Evolutionary conservation across 2,797 vertebrate species (phyloP).

Genomic region (Cossypha caffra): DNA sequence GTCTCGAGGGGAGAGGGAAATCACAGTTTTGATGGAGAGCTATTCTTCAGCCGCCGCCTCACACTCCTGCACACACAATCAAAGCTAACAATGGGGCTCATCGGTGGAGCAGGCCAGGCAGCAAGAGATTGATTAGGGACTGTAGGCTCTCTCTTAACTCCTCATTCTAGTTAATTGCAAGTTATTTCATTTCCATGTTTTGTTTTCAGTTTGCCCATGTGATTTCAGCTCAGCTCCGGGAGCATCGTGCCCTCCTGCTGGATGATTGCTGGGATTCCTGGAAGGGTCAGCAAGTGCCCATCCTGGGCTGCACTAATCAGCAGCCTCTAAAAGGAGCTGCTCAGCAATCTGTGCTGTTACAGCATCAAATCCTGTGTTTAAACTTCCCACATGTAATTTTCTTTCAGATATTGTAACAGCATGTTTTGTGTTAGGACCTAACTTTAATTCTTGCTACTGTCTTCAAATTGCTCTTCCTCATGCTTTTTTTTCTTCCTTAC

Average conservation of each 20-base stretch:
- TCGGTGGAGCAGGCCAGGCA: conserved; percentile 19
- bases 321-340: neutral
- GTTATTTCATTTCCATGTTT: conserved; percentile 45
- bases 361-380: neutral
- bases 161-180: conserved; percentile 59
- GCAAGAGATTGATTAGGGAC: conserved; percentile 50
- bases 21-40: conserved; percentile 21
- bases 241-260: neutral
- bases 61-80: conserved; percentile 40
- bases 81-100: conserved; percentile 53
- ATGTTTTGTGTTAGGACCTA: neutral
- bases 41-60: neutral
- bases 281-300: neutral
- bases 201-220: neutral
- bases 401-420: neutral
- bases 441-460: neutral
- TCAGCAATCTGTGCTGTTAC: neutral
- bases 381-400: neutral
- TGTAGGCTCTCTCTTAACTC: conserved; percentile 16
- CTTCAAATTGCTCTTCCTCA: neutral
- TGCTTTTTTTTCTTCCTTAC: neutral
- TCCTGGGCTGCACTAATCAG: neutral
- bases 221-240: neutral
- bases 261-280: neutral
- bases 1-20: neutral